Conservation (phyloP, 2,797 vertebrate genomes). For the Periophthalmus magnuspinnatus region DNA sequence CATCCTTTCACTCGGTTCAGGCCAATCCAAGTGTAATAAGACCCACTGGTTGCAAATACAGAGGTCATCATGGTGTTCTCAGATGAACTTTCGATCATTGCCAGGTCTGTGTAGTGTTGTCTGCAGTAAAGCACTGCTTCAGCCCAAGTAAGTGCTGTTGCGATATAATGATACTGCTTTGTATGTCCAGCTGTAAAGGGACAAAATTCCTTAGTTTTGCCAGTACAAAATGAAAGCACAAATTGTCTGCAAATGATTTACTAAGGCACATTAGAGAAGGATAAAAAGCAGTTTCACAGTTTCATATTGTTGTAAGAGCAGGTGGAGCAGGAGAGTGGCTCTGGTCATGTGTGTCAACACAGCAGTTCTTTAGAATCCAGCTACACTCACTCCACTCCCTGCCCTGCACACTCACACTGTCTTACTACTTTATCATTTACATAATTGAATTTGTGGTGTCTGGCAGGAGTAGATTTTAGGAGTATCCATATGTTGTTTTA, state of each 20-base stretch:
- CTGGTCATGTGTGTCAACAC: no score
- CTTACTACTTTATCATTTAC: no score
- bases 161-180: not conserved
- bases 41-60: not conserved
- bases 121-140: not conserved
- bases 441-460: no score
- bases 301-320: no score
- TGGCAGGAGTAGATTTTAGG: no score
- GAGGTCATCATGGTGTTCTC: not conserved
- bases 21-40: not conserved
- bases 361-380: no score
- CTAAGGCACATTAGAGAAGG: no score
- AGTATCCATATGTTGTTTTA: no score
- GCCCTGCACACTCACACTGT: no score
- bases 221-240: not conserved
- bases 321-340: no score
- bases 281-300: no score
- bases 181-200: not conserved
- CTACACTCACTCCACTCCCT: no score
- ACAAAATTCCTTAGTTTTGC: not conserved
- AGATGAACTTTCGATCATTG: not conserved
- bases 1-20: not conserved
- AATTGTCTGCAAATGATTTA: not conserved
- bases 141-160: not conserved
- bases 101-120: conserved; percentile 1